Percentiles rank a stretch among this genome's conserved stretches.
These are phyloP conservation scores for Epinotia brunnichana DNA, from an alignment of 2,888 invertebrate genomes.

Conservation along the genomic window DNA sequence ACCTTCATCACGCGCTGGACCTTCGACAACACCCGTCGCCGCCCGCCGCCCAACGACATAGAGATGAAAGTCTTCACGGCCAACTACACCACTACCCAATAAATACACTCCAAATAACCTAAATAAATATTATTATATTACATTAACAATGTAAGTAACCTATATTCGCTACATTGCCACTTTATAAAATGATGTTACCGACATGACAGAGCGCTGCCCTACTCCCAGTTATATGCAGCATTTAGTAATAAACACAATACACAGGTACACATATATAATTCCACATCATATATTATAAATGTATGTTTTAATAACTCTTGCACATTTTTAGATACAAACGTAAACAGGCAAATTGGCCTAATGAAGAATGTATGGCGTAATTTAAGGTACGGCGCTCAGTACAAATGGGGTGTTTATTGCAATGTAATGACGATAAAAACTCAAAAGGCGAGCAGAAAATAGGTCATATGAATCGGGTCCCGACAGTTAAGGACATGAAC, in stretches of 20 bases:
- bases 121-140: not conserved
- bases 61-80: slow-evolving; percentile 36
- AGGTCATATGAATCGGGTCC: too few species aligned
- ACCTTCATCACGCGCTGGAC: slow-evolving; percentile 62
- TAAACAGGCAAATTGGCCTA: slow-evolving; percentile 8
- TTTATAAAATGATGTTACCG: too few species aligned
- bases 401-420: not conserved
- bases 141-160: too few species aligned
- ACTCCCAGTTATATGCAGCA: too few species aligned
- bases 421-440: not conserved
- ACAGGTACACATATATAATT: too few species aligned
- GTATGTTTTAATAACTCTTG: not conserved
- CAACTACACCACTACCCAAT: slow-evolving; percentile 13
- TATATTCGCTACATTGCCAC: not conserved
- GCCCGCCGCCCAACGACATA: slow-evolving; percentile 35
- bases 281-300: not conserved
- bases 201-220: too few species aligned
- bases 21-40: slow-evolving; percentile 60
- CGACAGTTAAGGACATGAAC: too few species aligned
- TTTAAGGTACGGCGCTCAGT: slow-evolving; percentile 3
- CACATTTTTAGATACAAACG: not conserved
- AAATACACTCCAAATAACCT: not conserved
- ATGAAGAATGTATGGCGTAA: slow-evolving; percentile 26
- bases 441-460: not conserved
- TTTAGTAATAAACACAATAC: not conserved